Conservation (phyloP, 2,113 vertebrate species). For the Chlorocebus sabaeus region DNA sequence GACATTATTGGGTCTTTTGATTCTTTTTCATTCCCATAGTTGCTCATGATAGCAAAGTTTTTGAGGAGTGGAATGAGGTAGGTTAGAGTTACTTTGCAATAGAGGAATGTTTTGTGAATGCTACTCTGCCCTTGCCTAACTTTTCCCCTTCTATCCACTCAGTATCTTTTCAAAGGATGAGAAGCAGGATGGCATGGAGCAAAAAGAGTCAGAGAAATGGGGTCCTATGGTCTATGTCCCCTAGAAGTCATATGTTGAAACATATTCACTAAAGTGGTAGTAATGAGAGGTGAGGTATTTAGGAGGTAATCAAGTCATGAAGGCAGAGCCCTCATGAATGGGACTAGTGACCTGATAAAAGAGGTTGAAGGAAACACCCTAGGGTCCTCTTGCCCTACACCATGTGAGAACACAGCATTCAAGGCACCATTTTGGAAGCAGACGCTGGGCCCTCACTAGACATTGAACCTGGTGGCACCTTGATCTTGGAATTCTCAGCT, state of each 20-base stretch:
- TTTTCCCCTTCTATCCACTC: neutral
- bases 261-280: neutral
- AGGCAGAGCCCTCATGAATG: neutral
- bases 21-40: conserved; percentile 1
- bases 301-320: neutral
- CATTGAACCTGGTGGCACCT: neutral
- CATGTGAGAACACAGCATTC: neutral
- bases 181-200: neutral
- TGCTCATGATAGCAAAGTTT: neutral
- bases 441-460: neutral
- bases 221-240: neutral
- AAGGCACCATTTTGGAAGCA: neutral
- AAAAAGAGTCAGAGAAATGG: neutral
- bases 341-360: neutral
- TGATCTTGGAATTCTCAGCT: neutral
- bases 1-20: neutral
- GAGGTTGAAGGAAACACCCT: neutral
- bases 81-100: neutral
- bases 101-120: conserved; percentile 14
- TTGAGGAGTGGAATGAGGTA: neutral
- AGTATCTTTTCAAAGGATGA: neutral
- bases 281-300: neutral
- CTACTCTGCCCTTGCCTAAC: neutral
- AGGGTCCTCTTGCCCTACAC: neutral
- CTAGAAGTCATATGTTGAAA: neutral